A percentile compares a stretch with the other conserved stretches of the same genome.
Evolutionary conservation across 1,140 invertebrate species (phyloP).

Genomic region (Brachionus manjavacas): DNA sequence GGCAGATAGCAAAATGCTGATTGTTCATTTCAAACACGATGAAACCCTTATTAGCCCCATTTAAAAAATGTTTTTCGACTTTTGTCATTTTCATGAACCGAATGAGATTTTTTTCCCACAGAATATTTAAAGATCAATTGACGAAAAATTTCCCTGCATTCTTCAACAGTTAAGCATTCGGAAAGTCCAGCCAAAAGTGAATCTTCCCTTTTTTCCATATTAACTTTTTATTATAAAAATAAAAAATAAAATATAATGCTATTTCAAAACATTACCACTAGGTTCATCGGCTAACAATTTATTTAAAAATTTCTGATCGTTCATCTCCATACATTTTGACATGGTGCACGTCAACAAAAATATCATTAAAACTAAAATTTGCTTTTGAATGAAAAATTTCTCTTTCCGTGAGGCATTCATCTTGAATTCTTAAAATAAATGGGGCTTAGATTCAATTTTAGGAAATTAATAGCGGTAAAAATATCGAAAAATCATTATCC

Average conservation of each 20-base stretch:
- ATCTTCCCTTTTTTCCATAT: not conserved
- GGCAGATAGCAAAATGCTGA: too few species aligned
- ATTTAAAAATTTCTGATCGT: not conserved
- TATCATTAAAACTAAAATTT: not conserved
- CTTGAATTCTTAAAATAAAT: not conserved
- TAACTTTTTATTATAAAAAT: not conserved
- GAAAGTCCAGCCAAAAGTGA: not conserved
- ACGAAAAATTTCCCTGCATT: not conserved
- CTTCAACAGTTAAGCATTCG: slow-evolving; percentile 9
- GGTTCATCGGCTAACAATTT: not conserved
- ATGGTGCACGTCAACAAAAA: not conserved
- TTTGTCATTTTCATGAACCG: not conserved
- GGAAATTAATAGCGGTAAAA: not conserved
- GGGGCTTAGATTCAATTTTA: not conserved
- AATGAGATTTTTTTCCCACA: not conserved
- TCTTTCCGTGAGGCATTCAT: not conserved
- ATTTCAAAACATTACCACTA: not conserved
- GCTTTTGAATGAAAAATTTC: not conserved
- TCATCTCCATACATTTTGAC: not conserved
- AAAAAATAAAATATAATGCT: not conserved
- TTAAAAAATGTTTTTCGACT: not conserved
- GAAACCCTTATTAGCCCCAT: not conserved
- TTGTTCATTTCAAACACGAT: too few species aligned
- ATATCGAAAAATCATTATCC: not conserved
- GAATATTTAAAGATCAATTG: not conserved